Conservation (phyloP, 2,797 vertebrate species). For the Serranus cabrilla region DNA sequence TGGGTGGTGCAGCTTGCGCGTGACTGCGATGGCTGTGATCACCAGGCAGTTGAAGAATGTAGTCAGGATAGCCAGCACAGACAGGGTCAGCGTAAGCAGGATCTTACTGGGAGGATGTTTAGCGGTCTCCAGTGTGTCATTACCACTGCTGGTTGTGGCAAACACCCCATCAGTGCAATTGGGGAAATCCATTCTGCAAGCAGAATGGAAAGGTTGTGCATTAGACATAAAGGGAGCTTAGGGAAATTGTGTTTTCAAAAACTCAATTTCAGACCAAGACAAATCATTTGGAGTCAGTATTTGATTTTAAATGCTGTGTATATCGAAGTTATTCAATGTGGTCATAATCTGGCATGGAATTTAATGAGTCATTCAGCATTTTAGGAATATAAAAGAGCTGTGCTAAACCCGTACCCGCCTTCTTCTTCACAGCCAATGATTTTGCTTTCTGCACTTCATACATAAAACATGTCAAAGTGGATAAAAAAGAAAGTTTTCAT, state of each 20-base stretch:
- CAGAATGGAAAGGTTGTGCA: conserved; percentile 24
- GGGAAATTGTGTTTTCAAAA: conserved; percentile 6
- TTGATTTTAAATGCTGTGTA: not conserved
- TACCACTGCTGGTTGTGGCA: conserved; percentile 79
- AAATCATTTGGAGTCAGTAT: conserved; percentile 1
- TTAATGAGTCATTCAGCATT: not conserved
- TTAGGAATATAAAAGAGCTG: not conserved
- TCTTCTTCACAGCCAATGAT: not conserved
- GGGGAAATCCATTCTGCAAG: conserved; percentile 91
- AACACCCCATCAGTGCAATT: conserved; percentile 90
- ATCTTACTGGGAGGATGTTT: conserved; percentile 89
- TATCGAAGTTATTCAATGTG: not conserved
- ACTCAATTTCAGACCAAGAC: not conserved
- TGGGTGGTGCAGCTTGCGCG: conserved; percentile 96
- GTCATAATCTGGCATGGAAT: not conserved
- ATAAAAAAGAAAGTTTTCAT: conserved; percentile 25
- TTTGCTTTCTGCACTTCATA: conserved; percentile 27
- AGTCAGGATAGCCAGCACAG: conserved; percentile 92
- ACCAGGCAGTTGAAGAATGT: conserved; percentile 97
- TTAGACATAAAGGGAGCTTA: conserved; percentile 41
- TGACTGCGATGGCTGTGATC: conserved; percentile 96
- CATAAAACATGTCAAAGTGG: conserved; percentile 29
- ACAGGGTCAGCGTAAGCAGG: conserved; percentile 92
- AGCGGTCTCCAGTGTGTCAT: conserved; percentile 75
- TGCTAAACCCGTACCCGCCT: not conserved